These are phyloP conservation scores for Eristalis intricaria DNA, from an alignment of 2,888 invertebrate genomes.

Conservation along the genomic window DNA sequence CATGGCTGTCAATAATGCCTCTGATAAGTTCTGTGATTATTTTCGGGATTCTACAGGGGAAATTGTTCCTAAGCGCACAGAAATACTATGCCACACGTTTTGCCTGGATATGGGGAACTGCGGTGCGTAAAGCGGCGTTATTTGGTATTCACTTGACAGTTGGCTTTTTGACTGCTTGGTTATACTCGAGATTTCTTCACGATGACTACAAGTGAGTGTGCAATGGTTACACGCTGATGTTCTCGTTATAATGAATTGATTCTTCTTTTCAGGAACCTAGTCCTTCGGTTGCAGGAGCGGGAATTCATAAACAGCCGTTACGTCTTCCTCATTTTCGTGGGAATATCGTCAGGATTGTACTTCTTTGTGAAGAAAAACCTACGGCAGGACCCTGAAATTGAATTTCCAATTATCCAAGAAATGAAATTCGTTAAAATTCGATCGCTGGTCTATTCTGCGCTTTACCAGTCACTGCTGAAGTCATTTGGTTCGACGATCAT, in stretches of 20 bases:
- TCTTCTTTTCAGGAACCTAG: neutral
- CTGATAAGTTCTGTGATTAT: constrained; percentile 85
- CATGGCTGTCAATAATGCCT: constrained; percentile 86
- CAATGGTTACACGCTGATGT: constrained; percentile 76
- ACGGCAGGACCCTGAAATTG: constrained; percentile 80
- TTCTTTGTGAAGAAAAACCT: constrained; percentile 78
- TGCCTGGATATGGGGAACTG: constrained; percentile 84
- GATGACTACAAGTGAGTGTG: constrained; percentile 83
- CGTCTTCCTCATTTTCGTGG: constrained; percentile 86
- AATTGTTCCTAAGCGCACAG: constrained; percentile 85
- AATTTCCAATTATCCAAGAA: constrained; percentile 88
- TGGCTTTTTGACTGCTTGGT: constrained; percentile 86
- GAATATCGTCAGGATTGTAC: constrained; percentile 86
- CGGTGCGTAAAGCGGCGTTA: constrained; percentile 83
- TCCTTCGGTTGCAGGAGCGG: constrained; percentile 73
- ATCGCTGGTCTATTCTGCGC: constrained; percentile 83
- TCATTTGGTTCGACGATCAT: constrained; percentile 85
- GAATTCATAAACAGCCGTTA: constrained; percentile 86
- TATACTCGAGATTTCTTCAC: constrained; percentile 86
- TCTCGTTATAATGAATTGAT: constrained; percentile 77
- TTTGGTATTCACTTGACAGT: constrained; percentile 83
- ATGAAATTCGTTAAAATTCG: constrained; percentile 87
- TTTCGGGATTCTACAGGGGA: constrained; percentile 88
- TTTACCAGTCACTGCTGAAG: constrained; percentile 84
- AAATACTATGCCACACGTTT: constrained; percentile 86